Base-by-base conservation (phyloP, 1,140 invertebrate species). In the Grapholita molesta region DNA sequence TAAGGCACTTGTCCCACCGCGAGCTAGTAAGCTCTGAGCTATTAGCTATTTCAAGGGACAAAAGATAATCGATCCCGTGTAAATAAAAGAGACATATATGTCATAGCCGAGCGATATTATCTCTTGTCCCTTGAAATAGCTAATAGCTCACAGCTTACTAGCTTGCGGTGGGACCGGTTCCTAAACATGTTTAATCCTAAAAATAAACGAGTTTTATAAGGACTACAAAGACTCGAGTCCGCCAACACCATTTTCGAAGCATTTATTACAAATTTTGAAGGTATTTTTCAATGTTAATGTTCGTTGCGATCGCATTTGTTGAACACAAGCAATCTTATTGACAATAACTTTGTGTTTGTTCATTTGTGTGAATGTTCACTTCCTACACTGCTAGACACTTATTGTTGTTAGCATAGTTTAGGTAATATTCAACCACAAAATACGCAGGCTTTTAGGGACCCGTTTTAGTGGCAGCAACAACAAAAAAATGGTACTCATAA, bases 251-350 rank as follows among this genome's bases (percentile, higher is more conserved):
- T 61, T 61, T 84, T 86, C 82, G 78, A 76, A 78, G 70, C 69
- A 76, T 80, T 82, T 83, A 83, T 84, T 76, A 75, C 66, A 68
- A n/a, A 72, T 83, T 82, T 84, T 73, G 76, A 82, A 74, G 70
- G 67, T 70, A 73, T 83, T 83, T 85, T 84, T 83, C 38, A 67
- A 85, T 82, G 83, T 85, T 85, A 30, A 25, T 57, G 33, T 42
- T 25, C 28, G 28, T 52, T 68, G 15, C 66, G 66, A 68, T 67
- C 67, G 55, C 53, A 57, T 53, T 72, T 70, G 69, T 67, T 25
- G 66, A 68, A 57, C 64, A 69, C 69, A 85, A 86, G 83, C 85
- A 85, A 85, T 85, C 67, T 68, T 83, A 30, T 42, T 65, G 83
- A 85, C 83, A 85, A 87, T 85, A 87, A 85, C 75, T 80, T 84